phyloP scores from a whole-genome alignment of 2,113 vertebrate species.

The Trichechus manatus region DNA sequence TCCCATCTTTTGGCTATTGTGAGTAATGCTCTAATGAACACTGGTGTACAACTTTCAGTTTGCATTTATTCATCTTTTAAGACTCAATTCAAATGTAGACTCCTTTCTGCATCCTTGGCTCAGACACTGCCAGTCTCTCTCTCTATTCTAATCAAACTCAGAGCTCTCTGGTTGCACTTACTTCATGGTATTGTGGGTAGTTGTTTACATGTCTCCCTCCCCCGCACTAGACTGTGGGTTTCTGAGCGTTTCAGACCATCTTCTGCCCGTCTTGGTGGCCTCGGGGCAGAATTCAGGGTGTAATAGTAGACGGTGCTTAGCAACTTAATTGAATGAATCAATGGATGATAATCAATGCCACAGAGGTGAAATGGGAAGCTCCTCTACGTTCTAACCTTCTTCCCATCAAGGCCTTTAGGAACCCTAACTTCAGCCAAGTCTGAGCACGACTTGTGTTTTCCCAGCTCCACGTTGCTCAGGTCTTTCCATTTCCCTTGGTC shows the following conservation, averaged over 20 bases:
- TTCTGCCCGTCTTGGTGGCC: neutral
- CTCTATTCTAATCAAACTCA: too few relatives aligned
- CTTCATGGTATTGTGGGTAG: neutral
- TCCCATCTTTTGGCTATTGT: too few relatives aligned
- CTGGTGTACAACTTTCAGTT: neutral
- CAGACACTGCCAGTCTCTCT: neutral
- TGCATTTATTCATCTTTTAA: neutral
- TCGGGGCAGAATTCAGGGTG: neutral
- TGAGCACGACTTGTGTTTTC: neutral
- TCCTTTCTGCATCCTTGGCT: neutral
- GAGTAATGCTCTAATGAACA: too few relatives aligned
- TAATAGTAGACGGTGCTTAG: neutral
- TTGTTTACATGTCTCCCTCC: neutral
- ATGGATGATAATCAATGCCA: neutral
- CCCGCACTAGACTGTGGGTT: neutral
- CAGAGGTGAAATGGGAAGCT: neutral
- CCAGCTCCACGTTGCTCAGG: too few relatives aligned
- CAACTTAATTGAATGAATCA: neutral
- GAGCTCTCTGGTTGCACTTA: neutral
- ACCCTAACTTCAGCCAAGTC: neutral
- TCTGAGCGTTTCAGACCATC: neutral
- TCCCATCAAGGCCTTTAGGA: neutral
- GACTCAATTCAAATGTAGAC: accelerated
- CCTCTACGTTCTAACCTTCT: neutral
- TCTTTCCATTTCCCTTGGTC: accelerated